Base-by-base conservation (phyloP, 2,113 vertebrate species). In the Podiceps cristatus region DNA sequence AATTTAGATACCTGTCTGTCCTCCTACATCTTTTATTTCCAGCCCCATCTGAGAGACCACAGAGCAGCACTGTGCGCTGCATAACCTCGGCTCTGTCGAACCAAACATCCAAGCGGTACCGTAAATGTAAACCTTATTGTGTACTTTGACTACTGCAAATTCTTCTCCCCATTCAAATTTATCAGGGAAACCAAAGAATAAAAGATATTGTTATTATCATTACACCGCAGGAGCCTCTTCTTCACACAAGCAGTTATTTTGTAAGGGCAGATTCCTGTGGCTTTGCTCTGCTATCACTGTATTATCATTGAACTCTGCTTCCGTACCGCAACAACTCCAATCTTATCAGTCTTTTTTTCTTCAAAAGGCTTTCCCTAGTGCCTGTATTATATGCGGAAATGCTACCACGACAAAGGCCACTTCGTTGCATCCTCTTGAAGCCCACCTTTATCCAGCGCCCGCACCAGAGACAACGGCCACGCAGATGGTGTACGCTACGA, bases 381-480 rank as follows among this genome's bases (percentile, higher is more conserved):
- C 8, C 59, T 49, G 8, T 11, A 33, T 8, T 44, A 33, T 7
- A 53, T 2, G 11, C 68, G 94, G 81, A 73, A 73, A 20, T 0
- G 0, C 31, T 37, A 35, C 40, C 37, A 55, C 2, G 56, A 40
- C 33, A 56, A 68, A 88, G 40, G 49, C 18, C 73, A 27, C n/a
- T n/a, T 42, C 42, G 42, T 42, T 42, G 13, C 1, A 3, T 23
- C 29, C 55, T 55, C 76, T 13, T 11, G n/a, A 69, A 88, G 42
- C 22, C 58, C 59, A 68, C 45, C 62, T 80, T 60, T 3, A 25
- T 7, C 49, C 86, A 53, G 8, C 22, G 3, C 45, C 33, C 1
- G 0, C 37, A 77, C 69, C 74, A 18, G n/a, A 87, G 44, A n/a
- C 55, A 35, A 5, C 1, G 0, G 72, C 60, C 82, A 24, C 3